These are phyloP conservation scores for Diplosoma virens DNA, from an alignment of 23 tunicate genomes.

Conservation along the genomic window DNA sequence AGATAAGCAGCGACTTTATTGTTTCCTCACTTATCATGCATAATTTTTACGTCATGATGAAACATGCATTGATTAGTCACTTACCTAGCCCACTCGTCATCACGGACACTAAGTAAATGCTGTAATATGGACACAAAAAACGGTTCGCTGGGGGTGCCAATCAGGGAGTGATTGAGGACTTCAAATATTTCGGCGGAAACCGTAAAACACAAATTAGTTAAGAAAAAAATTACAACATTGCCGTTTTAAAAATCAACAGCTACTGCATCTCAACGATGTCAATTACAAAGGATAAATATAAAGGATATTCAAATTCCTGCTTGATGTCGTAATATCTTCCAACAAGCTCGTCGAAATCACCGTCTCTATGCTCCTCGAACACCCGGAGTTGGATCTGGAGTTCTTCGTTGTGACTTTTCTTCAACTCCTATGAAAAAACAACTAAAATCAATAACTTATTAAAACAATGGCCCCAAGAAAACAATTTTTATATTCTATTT, in stretches of 20 bases:
- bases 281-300: neutral
- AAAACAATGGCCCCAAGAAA: too few species aligned
- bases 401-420: slow-evolving; percentile 78
- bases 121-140: slow-evolving; percentile 83
- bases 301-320: slow-evolving; percentile 93
- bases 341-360: slow-evolving; percentile 80
- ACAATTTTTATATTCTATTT: too few species aligned
- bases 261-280: neutral
- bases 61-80: too few species aligned
- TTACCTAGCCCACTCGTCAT: slow-evolving; percentile 96
- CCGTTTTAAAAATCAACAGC: neutral
- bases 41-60: too few species aligned
- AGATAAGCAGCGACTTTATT: too few species aligned
- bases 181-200: slow-evolving; percentile 62
- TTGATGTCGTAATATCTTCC: slow-evolving; percentile 66
- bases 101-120: slow-evolving; percentile 77
- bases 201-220: neutral
- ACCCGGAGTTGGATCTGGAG: slow-evolving; percentile 76
- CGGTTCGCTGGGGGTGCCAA: slow-evolving; percentile 74
- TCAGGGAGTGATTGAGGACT: slow-evolving; percentile 39
- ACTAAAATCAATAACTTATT: too few species aligned
- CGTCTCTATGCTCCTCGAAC: slow-evolving; percentile 88
- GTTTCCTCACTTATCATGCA: too few species aligned
- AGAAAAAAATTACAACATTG: neutral
- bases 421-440: slow-evolving; percentile 47